Percentiles rank a stretch among this genome's conserved stretches.
Evolutionary conservation across 2,113 vertebrate species (phyloP).

Genomic region (Glareola pratincola): DNA sequence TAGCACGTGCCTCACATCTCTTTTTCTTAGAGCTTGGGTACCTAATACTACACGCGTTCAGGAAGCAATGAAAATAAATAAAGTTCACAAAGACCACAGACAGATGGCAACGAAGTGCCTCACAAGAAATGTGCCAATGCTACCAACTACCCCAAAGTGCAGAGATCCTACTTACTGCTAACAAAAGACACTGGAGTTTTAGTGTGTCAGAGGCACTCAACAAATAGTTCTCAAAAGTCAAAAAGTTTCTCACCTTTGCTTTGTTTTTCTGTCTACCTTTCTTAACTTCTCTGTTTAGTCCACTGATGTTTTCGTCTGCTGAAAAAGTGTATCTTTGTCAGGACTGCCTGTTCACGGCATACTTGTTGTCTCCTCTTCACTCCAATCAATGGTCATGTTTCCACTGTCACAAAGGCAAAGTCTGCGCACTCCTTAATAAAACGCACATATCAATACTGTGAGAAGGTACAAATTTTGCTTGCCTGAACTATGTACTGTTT

Average conservation of each 20-base stretch:
- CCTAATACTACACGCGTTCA: neutral
- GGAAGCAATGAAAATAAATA: neutral
- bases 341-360: neutral
- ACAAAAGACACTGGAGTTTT: neutral
- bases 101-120: neutral
- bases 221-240: neutral
- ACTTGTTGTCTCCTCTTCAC: neutral
- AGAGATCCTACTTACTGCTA: neutral
- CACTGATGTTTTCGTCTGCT: neutral
- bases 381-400: neutral
- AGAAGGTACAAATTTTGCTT: neutral
- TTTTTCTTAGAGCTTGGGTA: neutral
- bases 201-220: neutral
- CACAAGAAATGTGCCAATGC: neutral
- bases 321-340: neutral
- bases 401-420: neutral
- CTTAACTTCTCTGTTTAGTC: neutral
- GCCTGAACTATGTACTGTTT: neutral
- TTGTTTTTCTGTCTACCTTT: neutral
- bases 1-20: fast-evolving
- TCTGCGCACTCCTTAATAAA: neutral
- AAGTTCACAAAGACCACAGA: neutral
- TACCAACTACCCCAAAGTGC: neutral
- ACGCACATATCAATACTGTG: neutral
- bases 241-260: neutral